Evolutionary conservation across 2,797 vertebrate species (phyloP), one percentile per base, ranked within the genome.

Genomic region (Cygnus olor): DNA sequence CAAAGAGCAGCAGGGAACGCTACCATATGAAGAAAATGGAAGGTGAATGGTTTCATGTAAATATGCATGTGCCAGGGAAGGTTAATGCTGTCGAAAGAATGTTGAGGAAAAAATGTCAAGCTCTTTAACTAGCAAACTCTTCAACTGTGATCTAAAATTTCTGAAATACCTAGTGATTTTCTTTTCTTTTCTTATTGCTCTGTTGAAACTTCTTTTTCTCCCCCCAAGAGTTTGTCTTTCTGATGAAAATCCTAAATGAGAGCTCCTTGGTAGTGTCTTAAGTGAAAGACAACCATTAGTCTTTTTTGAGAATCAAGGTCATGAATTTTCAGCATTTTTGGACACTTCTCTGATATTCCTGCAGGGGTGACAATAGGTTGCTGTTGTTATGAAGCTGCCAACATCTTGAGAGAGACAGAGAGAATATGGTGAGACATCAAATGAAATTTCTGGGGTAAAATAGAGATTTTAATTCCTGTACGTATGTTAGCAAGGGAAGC

Each of bases 11-110:
- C 38, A 57, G 45, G 83, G 19, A 71, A 6, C 9, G 0, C 36
- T 49, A 18, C 16, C 25, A 2, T 28, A 14, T 40, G 44, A 63
- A 76, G 34, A 44, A 61, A 57, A 28, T 2, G 10, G 51, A 28
- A 57, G 38, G 47, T 58, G 4, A 20, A 6, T 7, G 3, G 3
- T 49, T 85, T 61, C 0, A 1, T 69, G 54, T 40, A 45, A 61
- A 45, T 34, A 53, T 2, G 18, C 4, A 6, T 1, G 0, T 16
- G 24, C 14, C 32, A 45, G 42, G 17, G 34, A 36, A 18, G 8
- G 7, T 34, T 44, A 60, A 27, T 44, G 13, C 19, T 69, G 47
- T 58, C 61, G 1, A 20, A 19, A 30, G 30, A 34, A 11, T 53
- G 20, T 40, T n/a, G 56, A 79, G 38, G 24, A 4, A 34, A 72